A percentile compares a stretch with the other conserved stretches of the same genome.
Conservation (phyloP, 2,797 vertebrate species). For the Amphiprion clarkii region DNA sequence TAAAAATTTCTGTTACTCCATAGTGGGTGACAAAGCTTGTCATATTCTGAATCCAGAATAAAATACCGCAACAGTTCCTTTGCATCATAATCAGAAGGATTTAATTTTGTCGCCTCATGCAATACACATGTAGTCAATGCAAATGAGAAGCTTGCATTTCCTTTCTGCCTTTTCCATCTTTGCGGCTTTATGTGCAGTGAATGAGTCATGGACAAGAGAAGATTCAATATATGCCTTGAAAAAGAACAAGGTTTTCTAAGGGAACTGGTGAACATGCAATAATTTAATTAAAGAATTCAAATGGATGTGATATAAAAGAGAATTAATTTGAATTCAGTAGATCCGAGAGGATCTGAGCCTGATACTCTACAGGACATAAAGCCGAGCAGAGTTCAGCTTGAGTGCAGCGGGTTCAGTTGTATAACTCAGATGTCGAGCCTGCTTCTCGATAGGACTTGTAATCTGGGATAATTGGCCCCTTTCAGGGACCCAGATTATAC, state of each 20-base stretch:
- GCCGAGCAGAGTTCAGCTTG: constrained; percentile 59
- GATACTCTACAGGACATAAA: constrained; percentile 28
- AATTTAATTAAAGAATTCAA: constrained; percentile 49
- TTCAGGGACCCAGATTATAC: constrained; percentile 71
- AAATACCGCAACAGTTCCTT: neutral
- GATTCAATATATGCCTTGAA: constrained; percentile 14
- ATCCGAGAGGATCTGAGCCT: constrained; percentile 37
- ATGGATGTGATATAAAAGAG: constrained; percentile 48
- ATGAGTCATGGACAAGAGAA: neutral
- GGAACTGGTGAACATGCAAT: constrained; percentile 20
- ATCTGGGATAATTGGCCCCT: constrained; percentile 79
- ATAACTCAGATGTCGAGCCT: constrained; percentile 56
- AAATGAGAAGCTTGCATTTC: constrained; percentile 5
- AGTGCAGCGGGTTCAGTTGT: constrained; percentile 58
- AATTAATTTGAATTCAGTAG: constrained; percentile 54
- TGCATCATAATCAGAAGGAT: neutral
- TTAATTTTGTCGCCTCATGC: neutral
- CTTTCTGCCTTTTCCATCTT: neutral
- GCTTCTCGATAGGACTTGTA: constrained; percentile 66
- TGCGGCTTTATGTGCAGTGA: neutral
- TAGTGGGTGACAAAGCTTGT: constrained; percentile 7
- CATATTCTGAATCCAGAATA: neutral
- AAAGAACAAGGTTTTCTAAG: constrained; percentile 9
- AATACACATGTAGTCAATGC: neutral
- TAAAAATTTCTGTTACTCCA: neutral